phyloP scores from a whole-genome alignment of 2,113 vertebrate species.

The Chunga burmeisteri region DNA sequence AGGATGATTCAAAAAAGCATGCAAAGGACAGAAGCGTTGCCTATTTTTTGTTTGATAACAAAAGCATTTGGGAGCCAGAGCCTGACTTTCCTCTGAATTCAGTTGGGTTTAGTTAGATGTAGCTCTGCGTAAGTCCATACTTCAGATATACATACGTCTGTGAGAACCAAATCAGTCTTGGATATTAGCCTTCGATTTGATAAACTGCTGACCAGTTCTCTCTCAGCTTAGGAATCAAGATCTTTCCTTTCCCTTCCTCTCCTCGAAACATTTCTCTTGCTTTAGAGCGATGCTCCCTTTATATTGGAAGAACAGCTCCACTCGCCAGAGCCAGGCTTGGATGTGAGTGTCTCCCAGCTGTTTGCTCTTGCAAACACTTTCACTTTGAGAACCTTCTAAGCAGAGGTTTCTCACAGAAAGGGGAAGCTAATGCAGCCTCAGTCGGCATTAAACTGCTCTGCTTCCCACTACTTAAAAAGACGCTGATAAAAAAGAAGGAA shows the following conservation, averaged over 20 bases:
- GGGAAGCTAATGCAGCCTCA: neutral
- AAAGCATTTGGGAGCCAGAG: neutral
- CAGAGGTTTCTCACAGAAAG: neutral
- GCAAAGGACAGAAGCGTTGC: neutral
- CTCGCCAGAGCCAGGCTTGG: neutral
- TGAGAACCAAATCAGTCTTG: neutral
- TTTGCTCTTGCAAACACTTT: neutral
- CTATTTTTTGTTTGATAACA: conserved; percentile 22
- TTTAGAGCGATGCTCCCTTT: neutral
- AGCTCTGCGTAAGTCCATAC: neutral
- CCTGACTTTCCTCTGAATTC: neutral
- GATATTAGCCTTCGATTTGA: conserved; percentile 48
- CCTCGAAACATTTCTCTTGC: neutral
- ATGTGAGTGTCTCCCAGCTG: neutral
- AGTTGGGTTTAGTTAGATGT: neutral
- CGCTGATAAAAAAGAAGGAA: neutral
- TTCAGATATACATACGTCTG: neutral
- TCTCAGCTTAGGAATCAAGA: conserved; percentile 21
- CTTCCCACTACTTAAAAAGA: neutral
- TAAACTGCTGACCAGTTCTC: conserved; percentile 34
- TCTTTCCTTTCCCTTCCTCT: neutral
- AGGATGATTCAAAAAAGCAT: neutral
- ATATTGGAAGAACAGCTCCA: neutral
- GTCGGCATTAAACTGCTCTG: neutral
- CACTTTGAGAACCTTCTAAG: neutral